phyloP scores from a whole-genome alignment of 2,113 vertebrate genomes.

The Mormyrus iriodes region DNA sequence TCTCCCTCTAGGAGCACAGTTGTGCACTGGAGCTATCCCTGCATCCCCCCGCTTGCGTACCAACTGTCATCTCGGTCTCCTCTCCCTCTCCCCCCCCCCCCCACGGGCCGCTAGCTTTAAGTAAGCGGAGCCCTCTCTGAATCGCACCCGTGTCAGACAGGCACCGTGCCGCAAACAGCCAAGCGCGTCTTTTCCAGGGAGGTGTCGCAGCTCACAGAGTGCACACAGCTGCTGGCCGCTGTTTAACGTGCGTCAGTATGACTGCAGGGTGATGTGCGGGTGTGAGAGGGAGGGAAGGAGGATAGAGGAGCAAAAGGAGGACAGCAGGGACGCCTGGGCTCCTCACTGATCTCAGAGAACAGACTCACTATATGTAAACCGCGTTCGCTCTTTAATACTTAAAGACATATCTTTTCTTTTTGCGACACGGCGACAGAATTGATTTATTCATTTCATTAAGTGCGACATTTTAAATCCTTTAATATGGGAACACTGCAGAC shows the following conservation, averaged over 20 bases:
- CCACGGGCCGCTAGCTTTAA: not conserved
- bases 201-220: not conserved
- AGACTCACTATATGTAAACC: not conserved
- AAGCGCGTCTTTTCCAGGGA: not conserved
- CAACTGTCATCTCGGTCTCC: not conserved
- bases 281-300: not conserved
- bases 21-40: too few relatives aligned
- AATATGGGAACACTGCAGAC: not conserved
- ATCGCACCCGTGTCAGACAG: not conserved
- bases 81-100: not conserved
- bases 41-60: too few relatives aligned
- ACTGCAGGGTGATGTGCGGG: not conserved
- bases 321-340: not conserved
- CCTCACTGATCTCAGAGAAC: not conserved
- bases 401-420: not conserved
- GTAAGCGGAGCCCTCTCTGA: not conserved
- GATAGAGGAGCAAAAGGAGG: not conserved
- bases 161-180: not conserved
- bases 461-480: not conserved
- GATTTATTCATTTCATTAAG: not conserved
- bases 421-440: not conserved
- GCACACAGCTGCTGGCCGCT: not conserved
- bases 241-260: not conserved
- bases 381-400: not conserved
- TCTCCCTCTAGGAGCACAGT: too few relatives aligned